Evolutionary conservation across 2,888 invertebrate species (phyloP).

Genomic region (Camptogramma bilineatum): DNA sequence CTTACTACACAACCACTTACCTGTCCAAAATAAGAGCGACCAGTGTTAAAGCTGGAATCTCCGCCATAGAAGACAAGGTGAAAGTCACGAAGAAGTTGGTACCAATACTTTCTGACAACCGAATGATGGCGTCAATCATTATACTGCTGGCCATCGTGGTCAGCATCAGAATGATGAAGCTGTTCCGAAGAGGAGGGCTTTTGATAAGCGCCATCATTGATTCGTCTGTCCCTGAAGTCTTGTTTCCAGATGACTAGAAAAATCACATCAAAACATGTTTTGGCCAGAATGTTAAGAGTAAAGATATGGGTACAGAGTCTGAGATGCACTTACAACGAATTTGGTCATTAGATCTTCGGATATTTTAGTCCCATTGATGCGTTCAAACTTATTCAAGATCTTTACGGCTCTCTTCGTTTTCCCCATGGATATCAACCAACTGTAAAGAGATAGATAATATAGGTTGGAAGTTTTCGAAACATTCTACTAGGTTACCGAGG

Average conservation of each 20-base stretch:
- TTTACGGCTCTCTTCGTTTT: conserved; percentile 60
- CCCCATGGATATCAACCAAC: conserved; percentile 63
- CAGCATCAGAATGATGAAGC: conserved; percentile 52
- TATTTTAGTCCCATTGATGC: conserved; percentile 61
- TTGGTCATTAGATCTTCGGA: conserved; percentile 62
- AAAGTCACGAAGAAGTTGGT: conserved; percentile 66
- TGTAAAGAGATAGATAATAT: conserved; percentile 36
- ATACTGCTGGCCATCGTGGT: conserved; percentile 57
- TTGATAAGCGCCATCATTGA: conserved; percentile 52
- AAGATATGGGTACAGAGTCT: neutral
- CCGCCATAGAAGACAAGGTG: conserved; percentile 62
- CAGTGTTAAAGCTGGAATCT: conserved; percentile 55
- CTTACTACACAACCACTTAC: conserved; percentile 25
- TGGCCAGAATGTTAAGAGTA: neutral
- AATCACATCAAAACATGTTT: neutral
- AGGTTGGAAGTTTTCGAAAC: neutral
- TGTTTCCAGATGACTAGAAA: conserved; percentile 46
- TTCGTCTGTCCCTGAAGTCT: conserved; percentile 51
- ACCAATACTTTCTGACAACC: conserved; percentile 67
- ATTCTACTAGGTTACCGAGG: too few species aligned
- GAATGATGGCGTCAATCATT: conserved; percentile 63
- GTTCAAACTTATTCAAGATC: conserved; percentile 63
- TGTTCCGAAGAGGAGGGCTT: conserved; percentile 52
- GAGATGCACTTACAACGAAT: conserved; percentile 59
- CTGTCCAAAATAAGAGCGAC: conserved; percentile 48